Conservation (phyloP, 2,113 vertebrate genomes). For the Ctenomys sociabilis region DNA sequence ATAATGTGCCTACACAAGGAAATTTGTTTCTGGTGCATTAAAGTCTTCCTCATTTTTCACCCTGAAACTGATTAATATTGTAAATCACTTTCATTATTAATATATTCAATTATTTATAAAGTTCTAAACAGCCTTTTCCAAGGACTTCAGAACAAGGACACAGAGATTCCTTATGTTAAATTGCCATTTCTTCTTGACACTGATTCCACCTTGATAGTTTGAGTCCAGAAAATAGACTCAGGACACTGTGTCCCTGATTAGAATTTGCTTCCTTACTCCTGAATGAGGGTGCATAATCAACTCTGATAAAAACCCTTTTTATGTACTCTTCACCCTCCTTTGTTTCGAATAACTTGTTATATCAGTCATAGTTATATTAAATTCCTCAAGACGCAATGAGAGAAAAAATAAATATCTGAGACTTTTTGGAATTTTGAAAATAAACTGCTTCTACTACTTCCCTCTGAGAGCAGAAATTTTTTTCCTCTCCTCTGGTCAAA, state of each 20-base stretch:
- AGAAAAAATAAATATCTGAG: background rate
- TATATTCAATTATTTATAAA: background rate
- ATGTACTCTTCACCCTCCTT: background rate
- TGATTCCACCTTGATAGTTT: background rate
- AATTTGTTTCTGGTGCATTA: background rate
- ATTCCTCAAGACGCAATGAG: background rate
- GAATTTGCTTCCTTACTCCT: background rate
- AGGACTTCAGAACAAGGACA: background rate
- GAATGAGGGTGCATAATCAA: background rate
- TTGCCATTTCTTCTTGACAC: background rate
- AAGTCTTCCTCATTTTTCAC: background rate
- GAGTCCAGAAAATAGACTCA: background rate
- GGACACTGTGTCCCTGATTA: background rate
- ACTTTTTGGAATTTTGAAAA: background rate
- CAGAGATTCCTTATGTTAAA: background rate
- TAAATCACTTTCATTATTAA: background rate
- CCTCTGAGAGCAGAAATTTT: background rate
- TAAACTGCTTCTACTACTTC: background rate
- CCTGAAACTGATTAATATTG: background rate
- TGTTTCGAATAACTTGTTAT: background rate
- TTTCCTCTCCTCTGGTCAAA: background rate
- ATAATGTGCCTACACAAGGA: rapidly evolving
- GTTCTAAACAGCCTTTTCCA: background rate
- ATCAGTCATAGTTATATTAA: background rate
- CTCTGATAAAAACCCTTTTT: background rate